phyloP scores from a whole-genome alignment of 2,888 invertebrate species.

The Crossocerus cetratus region DNA sequence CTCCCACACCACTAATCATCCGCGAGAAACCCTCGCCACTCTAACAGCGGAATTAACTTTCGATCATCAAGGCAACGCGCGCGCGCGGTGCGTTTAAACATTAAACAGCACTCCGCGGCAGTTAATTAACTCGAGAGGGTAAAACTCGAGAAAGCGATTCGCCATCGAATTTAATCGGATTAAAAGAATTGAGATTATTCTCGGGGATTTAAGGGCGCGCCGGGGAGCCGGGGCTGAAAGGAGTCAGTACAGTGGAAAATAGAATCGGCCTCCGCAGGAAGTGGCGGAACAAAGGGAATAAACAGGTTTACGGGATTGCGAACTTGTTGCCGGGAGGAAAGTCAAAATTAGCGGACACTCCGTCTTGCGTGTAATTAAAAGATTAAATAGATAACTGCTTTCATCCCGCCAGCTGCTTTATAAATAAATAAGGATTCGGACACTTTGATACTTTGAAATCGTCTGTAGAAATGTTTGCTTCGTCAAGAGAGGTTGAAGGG shows the following conservation, averaged over 20 bases:
- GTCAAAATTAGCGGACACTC: conserved; percentile 39
- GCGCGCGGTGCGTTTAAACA: too few relatives aligned
- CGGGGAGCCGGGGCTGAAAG: background rate
- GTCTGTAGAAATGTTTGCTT: too few relatives aligned
- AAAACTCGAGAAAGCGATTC: background rate
- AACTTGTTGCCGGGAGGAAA: background rate
- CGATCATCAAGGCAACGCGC: too few relatives aligned
- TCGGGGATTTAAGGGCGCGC: background rate
- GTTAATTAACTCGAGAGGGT: too few relatives aligned
- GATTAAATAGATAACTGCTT: conserved; percentile 54
- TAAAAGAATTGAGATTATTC: background rate
- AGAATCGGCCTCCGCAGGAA: background rate
- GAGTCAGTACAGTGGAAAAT: background rate
- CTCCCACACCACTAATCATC: too few relatives aligned
- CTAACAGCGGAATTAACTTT: too few relatives aligned
- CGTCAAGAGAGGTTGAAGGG: too few relatives aligned
- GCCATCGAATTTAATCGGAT: background rate
- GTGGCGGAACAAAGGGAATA: conserved; percentile 6
- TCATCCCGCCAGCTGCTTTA: conserved; percentile 7
- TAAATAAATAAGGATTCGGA: too few relatives aligned
- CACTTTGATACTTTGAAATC: too few relatives aligned
- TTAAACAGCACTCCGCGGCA: background rate
- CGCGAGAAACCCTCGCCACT: too few relatives aligned
- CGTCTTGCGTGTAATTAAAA: conserved; percentile 50
- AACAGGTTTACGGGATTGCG: background rate